Base-by-base conservation (phyloP, 1,140 invertebrate genomes). In the Halictus rubicundus region DNA sequence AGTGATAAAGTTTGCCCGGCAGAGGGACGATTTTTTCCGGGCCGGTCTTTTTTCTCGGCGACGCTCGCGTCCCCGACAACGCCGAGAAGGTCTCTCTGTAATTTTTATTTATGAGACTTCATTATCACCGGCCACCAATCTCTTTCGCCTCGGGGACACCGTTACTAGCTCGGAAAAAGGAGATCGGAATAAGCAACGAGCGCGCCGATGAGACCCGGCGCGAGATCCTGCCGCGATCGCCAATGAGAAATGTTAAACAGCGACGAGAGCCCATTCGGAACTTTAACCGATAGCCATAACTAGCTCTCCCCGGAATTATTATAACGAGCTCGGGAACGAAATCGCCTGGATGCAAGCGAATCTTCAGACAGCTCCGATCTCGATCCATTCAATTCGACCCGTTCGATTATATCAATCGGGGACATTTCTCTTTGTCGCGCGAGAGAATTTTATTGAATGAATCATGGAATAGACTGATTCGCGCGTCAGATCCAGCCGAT, bases 101-200 rank as follows among this genome's bases (percentile, higher is more conserved):
- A 88, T 88, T 88, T 88, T 88, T 88, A 87, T 88, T 88, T 87
- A 87, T 71, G 80, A 81, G 61, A 63, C 66, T 81, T 86, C 72
- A 80, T 88, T 87, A 88, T 88, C 81, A 70, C 84, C 70, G 52
- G 57, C 82, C 64, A 80, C 77, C 87, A 78, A 85, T 86, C 79
- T 82, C 64, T 54, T 57, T 65, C 65, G 72, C 60, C 68, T 78
- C 52, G 72, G 65, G 32, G 32, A 65, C n/a, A 25, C 9, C 21
- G 60, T 61, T 77, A 19, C 19, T 16, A 23, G 19, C 19, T 25
- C 6, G 27, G n/a, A 54, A 54, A 39, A 37, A 57, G 65, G 23
- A 16, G 66, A 64, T 78, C 25, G 61, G 49, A 71, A 74, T 61
- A 75, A 66, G 42, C 37, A 57, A 27, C 19, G 49, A 68, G n/a